Conservation (phyloP, 2,113 vertebrate species). For the Taxidea taxus region DNA sequence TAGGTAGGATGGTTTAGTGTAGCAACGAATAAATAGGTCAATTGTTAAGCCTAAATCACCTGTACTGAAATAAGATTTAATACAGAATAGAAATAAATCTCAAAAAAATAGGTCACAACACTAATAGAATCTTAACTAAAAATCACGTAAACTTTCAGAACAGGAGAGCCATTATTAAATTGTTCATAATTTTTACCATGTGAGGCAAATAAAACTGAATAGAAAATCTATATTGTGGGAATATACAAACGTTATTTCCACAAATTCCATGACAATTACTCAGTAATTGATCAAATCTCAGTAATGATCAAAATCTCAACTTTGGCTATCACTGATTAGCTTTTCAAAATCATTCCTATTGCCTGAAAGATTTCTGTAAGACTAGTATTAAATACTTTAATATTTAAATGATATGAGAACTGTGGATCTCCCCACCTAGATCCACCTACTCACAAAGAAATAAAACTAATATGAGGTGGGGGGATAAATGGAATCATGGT, state of each 20-base stretch:
- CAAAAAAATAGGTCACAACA: slow-evolving; percentile 28
- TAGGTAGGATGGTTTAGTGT: not conserved
- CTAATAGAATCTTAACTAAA: not conserved
- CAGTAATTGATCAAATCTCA: too few relatives aligned
- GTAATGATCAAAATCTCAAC: not conserved
- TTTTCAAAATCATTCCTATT: slow-evolving; percentile 33
- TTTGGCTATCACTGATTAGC: not conserved
- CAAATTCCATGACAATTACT: slow-evolving; percentile 1
- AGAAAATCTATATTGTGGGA: not conserved
- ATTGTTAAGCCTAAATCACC: not conserved
- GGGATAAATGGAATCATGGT: not conserved
- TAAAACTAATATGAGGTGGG: not conserved
- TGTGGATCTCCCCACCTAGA: not conserved
- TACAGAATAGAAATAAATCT: not conserved
- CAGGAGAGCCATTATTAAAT: not conserved
- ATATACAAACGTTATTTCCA: not conserved
- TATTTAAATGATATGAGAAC: not conserved
- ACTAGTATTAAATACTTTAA: not conserved
- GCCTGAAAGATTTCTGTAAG: not conserved
- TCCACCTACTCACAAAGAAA: not conserved
- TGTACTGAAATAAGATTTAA: slow-evolving; percentile 8
- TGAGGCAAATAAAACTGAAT: not conserved
- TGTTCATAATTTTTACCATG: not conserved
- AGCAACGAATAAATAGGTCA: not conserved
- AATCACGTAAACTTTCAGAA: not conserved